Percentiles rank a stretch among this genome's conserved stretches.
phyloP scores from a whole-genome alignment of 2,113 vertebrate species.

The Tenebrosternarchus preto region DNA sequence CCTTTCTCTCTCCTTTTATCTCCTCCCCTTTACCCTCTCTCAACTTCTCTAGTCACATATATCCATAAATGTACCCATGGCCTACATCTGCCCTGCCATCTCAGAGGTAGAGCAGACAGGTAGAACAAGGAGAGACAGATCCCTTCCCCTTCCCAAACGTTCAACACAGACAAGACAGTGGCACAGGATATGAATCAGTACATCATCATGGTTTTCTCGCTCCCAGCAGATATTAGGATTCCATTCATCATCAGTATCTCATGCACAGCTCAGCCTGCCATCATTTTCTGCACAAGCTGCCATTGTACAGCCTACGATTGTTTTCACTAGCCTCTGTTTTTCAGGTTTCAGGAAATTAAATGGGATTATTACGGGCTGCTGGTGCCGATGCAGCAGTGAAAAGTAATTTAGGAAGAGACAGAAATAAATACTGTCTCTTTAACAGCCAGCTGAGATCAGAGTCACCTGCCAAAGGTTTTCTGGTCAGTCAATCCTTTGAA shows the following conservation, averaged over 20 bases:
- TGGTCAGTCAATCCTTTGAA: not conserved
- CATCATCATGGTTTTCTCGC: constrained; percentile 28
- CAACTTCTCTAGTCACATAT: not conserved
- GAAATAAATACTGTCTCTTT: not conserved
- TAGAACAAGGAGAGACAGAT: not conserved
- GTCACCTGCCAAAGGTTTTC: not conserved
- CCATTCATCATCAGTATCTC: constrained; percentile 17
- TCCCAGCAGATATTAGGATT: constrained; percentile 17
- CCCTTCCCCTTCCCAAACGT: not conserved
- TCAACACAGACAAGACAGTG: not conserved
- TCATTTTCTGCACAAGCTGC: not conserved
- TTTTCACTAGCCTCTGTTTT: not conserved
- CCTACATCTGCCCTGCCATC: constrained; percentile 43
- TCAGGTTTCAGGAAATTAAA: not conserved
- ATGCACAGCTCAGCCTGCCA: not conserved
- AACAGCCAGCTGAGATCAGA: too few species aligned
- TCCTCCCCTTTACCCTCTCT: too few species aligned
- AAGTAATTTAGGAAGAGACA: not conserved
- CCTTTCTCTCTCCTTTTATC: not conserved
- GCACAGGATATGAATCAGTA: constrained; percentile 42
- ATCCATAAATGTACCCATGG: constrained; percentile 36
- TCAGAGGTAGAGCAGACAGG: not conserved
- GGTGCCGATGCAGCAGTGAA: not conserved
- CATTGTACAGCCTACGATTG: constrained; percentile 5
- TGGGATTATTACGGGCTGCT: not conserved